These are phyloP conservation scores for Varroa destructor DNA, from an alignment of 1,140 invertebrate species.

Conservation along the genomic window DNA sequence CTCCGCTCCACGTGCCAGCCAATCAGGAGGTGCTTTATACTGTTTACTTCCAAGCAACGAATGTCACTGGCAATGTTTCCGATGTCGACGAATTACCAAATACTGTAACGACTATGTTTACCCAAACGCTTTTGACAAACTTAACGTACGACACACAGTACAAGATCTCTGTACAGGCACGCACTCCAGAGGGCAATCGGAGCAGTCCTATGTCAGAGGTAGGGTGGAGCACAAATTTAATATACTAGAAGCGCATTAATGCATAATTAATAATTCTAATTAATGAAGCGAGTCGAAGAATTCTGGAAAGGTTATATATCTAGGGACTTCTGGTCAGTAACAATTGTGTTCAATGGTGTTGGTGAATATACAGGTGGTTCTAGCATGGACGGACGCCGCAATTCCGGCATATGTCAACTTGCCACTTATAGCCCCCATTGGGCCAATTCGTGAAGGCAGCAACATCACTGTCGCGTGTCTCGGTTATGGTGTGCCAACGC, in stretches of 20 bases:
- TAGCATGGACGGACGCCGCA: slow-evolving; percentile 70
- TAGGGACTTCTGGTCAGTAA: no score
- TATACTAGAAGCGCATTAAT: no score
- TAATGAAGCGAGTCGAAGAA: no score
- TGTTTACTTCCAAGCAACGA: slow-evolving; percentile 31
- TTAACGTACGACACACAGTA: slow-evolving; percentile 36
- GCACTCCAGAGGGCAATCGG: slow-evolving; percentile 29
- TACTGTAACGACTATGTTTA: slow-evolving; percentile 29
- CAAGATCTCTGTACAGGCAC: slow-evolving; percentile 34
- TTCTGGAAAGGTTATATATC: no score
- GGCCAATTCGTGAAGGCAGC: slow-evolving; percentile 61
- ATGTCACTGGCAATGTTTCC: slow-evolving; percentile 20
- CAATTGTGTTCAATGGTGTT: no score
- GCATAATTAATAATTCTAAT: no score
- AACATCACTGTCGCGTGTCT: slow-evolving; percentile 69
- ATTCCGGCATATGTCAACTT: slow-evolving; percentile 69
- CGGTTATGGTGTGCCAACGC: slow-evolving; percentile 63
- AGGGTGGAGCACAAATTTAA: not conserved
- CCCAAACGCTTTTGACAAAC: slow-evolving; percentile 29
- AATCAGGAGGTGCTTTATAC: slow-evolving; percentile 32
- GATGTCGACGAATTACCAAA: slow-evolving; percentile 14
- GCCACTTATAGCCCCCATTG: slow-evolving; percentile 63
- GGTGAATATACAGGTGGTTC: slow-evolving; percentile 50
- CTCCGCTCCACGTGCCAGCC: slow-evolving; percentile 46
- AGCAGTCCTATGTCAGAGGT: slow-evolving; percentile 34